Evolutionary conservation across 1,140 invertebrate species (phyloP), one percentile per base, ranked within the genome.

Genomic region (Euglossa dilemma): DNA sequence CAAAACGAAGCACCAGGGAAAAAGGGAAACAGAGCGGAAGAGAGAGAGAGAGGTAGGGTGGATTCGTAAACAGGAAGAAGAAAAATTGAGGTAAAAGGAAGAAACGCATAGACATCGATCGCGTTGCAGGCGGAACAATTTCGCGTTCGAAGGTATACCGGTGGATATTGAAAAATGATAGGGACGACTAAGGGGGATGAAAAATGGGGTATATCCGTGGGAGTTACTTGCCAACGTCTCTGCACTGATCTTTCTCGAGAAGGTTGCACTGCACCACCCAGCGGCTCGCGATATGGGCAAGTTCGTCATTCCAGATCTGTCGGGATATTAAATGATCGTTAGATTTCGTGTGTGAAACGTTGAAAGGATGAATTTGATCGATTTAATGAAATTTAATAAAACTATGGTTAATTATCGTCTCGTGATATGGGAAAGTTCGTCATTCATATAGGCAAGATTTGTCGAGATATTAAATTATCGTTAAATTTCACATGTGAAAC

Each of bases 241-340:
- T 91, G 88, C 95, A 95, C 23, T 92, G 80, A 91, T 96, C 96
- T 89, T 96, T 95, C 6, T 92, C 93, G 73, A 89, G 90, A 47
- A 87, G 81, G 80, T 94, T 93, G 91, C 96, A 96, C 89, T 96
- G 96, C 61, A 95, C 93, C 6, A 95, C 96, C 95, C 96, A 96
- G 85, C 94, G 93, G 76, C 95, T 94, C 6, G 96, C 96, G 54
- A 96, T 93, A 5, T 80, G 85, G 5, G 96, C 96, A 20, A 96
- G 91, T 90, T 96, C 95, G 11, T 95, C 93, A 88, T 96, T 95
- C 96, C 96, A 97, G 71, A 91, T 93, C 95, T 95, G 83, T 83
- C 83, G 73, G 80, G 84, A 87, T 43, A 85, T 36, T 80, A 89
- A 83, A 70, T 72, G 23, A 47, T 63, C 64, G 18, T 71, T 64